Evolutionary conservation across 2,113 vertebrate species (phyloP).

Genomic region (Emydocephalus ijimae): DNA sequence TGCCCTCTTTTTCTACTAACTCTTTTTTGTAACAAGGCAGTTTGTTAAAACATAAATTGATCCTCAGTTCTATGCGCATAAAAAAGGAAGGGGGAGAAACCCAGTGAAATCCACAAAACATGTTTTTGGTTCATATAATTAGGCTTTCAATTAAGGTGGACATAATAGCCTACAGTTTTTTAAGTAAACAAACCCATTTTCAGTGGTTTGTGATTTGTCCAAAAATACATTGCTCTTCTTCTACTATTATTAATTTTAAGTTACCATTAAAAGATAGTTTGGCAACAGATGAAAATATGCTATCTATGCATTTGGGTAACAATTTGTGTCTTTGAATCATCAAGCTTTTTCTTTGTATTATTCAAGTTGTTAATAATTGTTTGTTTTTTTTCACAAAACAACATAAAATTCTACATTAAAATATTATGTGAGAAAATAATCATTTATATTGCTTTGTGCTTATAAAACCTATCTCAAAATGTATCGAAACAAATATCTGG

Average conservation of each 20-base stretch:
- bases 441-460: not conserved
- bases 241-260: not conserved
- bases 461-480: not conserved
- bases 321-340: not conserved
- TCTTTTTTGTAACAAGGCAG: not conserved
- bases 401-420: not conserved
- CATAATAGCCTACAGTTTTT: not conserved
- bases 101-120: not conserved
- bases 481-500: not conserved
- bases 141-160: not conserved
- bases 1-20: not conserved
- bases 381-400: not conserved
- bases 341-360: not conserved
- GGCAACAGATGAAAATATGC: constrained; percentile 8
- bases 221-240: constrained; percentile 28
- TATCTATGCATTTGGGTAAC: not conserved
- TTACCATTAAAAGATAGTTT: not conserved
- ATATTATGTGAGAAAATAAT: not conserved
- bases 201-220: not conserved
- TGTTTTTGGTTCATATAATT: not conserved
- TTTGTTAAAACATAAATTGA: not conserved
- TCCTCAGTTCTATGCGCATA: not conserved
- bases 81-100: not conserved
- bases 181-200: constrained; percentile 41
- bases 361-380: constrained; percentile 14